Conservation (phyloP, 2,797 vertebrate genomes). For the Pogoniulus pusillus region DNA sequence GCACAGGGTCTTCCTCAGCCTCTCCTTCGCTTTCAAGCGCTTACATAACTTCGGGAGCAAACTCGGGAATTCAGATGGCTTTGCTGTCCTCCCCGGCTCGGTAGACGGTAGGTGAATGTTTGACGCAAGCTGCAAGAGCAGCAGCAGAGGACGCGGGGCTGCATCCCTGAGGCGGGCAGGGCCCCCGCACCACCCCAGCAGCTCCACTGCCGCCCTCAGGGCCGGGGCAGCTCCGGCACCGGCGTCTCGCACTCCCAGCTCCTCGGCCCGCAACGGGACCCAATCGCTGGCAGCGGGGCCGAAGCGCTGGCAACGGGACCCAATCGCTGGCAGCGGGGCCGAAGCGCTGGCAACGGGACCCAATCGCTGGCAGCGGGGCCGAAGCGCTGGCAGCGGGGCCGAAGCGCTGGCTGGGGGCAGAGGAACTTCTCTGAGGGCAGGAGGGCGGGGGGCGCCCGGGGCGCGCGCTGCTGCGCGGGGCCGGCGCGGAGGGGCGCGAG, state of each 20-base stretch:
- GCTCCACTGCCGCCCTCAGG: no score
- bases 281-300: no score
- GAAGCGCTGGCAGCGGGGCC: no score
- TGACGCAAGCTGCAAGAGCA: neutral
- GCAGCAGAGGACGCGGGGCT: neutral
- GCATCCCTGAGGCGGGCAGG: neutral
- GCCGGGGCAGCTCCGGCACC: no score
- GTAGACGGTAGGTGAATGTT: neutral
- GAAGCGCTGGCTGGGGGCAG: neutral
- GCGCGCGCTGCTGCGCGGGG: no score
- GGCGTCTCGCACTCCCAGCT: no score
- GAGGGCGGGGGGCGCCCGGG: no score
- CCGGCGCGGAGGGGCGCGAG: neutral
- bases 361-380: no score
- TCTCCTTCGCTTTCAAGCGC: neutral
- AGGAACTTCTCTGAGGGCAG: neutral
- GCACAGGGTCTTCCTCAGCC: neutral
- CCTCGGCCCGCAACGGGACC: neutral
- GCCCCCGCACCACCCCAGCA: no score
- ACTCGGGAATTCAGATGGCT: neutral
- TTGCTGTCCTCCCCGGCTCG: neutral
- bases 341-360: neutral
- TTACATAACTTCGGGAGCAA: neutral
- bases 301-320: no score
- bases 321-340: neutral